Percentiles rank a stretch among this genome's conserved stretches.
Conservation (phyloP, 2,888 invertebrate species). For the Automeris io region DNA sequence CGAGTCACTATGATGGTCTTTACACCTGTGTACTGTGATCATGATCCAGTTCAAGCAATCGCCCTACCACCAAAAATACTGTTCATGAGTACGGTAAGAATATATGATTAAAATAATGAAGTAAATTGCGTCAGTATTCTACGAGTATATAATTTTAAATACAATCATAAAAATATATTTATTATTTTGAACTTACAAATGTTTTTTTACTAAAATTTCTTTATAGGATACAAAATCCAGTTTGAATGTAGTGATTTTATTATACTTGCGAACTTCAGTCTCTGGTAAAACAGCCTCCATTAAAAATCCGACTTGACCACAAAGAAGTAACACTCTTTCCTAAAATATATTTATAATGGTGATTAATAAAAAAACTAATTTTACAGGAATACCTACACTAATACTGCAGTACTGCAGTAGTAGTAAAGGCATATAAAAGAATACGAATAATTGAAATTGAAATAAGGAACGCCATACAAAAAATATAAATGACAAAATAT, state of each 20-base stretch:
- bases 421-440: too few species aligned
- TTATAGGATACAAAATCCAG: constrained; percentile 51
- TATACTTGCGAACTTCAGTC: constrained; percentile 34
- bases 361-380: background rate
- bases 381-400: background rate
- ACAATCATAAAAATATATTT: background rate
- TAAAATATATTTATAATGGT: constrained; percentile 21
- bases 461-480: background rate
- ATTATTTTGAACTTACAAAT: constrained; percentile 47
- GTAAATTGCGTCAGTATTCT: background rate
- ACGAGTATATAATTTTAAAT: background rate
- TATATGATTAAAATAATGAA: background rate
- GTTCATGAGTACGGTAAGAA: too few species aligned
- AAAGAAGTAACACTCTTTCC: constrained; percentile 53
- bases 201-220: constrained; percentile 58
- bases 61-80: too few species aligned
- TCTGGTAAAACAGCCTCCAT: constrained; percentile 60
- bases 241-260: constrained; percentile 58
- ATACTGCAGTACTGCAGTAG: too few species aligned
- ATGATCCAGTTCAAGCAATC: too few species aligned
- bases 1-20: too few species aligned
- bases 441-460: background rate
- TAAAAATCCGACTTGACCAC: constrained; percentile 59
- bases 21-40: too few species aligned
- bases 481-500: background rate